These are phyloP conservation scores for Hyposoter dolosus DNA, from an alignment of 2,888 invertebrate species.

Conservation along the genomic window DNA sequence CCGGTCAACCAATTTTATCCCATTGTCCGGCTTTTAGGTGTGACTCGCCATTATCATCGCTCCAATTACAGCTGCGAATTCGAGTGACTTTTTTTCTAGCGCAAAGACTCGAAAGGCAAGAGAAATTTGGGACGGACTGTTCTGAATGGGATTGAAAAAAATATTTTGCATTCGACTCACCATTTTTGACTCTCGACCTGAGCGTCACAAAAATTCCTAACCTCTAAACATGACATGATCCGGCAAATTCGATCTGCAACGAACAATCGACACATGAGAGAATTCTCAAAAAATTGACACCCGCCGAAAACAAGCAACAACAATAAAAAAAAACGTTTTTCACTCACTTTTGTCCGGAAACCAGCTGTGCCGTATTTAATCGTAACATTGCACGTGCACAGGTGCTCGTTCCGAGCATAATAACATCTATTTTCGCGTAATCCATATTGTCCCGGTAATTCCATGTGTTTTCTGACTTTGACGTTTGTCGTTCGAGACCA, in stretches of 20 bases:
- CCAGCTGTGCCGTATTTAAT: conserved; percentile 95
- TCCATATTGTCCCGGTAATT: conserved; percentile 67
- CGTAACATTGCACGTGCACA: conserved; percentile 88
- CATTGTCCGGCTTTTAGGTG: conserved; percentile 98
- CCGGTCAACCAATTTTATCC: conserved; percentile 98
- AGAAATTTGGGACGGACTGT: too few species aligned
- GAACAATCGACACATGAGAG: neutral
- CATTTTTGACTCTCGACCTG: conserved; percentile 93
- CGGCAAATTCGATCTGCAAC: conserved; percentile 91
- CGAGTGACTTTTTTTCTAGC: neutral
- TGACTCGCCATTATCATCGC: conserved; percentile 99
- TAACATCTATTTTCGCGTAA: conserved; percentile 66
- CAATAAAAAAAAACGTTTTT: conserved; percentile 20
- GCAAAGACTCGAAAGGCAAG: too few species aligned
- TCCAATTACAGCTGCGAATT: conserved; percentile 90
- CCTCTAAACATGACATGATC: conserved; percentile 97
- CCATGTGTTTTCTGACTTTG: neutral
- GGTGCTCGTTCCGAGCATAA: conserved; percentile 92
- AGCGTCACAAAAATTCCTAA: conserved; percentile 97
- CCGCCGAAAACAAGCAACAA: conserved; percentile 15
- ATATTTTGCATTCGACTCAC: too few species aligned
- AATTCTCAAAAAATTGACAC: conserved; percentile 30
- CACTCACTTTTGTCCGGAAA: conserved; percentile 91
- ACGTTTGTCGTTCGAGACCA: neutral
- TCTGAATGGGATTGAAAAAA: neutral